Evolutionary conservation across 1,140 invertebrate species (phyloP).

Genomic region (Camponotus pennsylvanicus): DNA sequence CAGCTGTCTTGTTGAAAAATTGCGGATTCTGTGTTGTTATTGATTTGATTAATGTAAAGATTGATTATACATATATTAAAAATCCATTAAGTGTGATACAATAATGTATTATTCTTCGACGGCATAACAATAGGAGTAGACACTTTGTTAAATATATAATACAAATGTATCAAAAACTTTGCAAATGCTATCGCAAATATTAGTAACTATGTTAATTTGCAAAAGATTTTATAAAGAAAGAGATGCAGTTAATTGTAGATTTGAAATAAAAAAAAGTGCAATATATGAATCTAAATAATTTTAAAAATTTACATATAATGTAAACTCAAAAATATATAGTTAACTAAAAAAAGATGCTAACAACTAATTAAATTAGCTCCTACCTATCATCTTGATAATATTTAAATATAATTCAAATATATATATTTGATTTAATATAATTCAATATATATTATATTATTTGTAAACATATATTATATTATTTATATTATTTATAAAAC

Average conservation of each 20-base stretch:
- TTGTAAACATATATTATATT: background rate
- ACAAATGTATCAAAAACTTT: slow-evolving; percentile 30
- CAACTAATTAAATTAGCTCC: background rate
- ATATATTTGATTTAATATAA: background rate
- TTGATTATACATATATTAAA: slow-evolving; percentile 45
- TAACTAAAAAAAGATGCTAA: background rate
- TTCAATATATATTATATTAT: background rate
- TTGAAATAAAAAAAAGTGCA: slow-evolving; percentile 14
- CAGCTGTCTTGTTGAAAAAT: background rate
- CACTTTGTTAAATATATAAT: slow-evolving; percentile 8
- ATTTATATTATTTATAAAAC: background rate
- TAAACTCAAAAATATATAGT: background rate
- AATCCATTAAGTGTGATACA: background rate
- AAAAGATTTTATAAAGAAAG: background rate
- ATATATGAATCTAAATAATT: background rate
- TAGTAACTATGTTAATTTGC: background rate
- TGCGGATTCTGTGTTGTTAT: background rate
- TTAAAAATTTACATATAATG: background rate
- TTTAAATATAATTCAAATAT: background rate
- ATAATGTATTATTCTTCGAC: background rate
- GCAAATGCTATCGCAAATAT: background rate
- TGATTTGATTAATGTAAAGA: background rate
- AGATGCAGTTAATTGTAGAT: background rate
- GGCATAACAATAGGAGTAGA: background rate
- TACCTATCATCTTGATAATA: background rate